Evolutionary conservation across 2,797 vertebrate genomes (phyloP).

Genomic region (Gila robusta): DNA sequence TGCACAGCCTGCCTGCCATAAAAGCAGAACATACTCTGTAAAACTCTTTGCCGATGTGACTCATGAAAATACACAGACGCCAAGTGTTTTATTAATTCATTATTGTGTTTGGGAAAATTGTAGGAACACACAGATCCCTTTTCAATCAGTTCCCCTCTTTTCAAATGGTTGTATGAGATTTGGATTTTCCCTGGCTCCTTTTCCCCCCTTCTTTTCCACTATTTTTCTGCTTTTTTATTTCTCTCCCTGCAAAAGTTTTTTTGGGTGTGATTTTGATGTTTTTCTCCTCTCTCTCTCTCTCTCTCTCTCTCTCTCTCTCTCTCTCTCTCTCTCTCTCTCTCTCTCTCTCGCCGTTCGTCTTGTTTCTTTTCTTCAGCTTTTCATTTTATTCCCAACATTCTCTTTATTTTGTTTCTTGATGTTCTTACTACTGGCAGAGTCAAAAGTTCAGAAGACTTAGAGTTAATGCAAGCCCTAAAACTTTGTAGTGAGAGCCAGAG

Average conservation of each 20-base stretch:
- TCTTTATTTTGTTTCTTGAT: conserved; percentile 21
- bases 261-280: conserved; percentile 40
- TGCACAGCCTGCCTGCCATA: conserved; percentile 56
- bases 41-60: conserved; percentile 76
- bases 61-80: conserved; percentile 84
- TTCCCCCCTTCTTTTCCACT: conserved; percentile 22
- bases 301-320: background rate
- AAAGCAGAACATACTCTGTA: conserved; percentile 56
- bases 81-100: conserved; percentile 84
- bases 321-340: background rate
- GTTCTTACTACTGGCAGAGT: conserved; percentile 33
- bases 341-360: background rate
- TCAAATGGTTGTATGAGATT: conserved; percentile 58
- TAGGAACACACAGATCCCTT: conserved; percentile 60
- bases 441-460: conserved; percentile 42
- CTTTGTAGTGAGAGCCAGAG: background rate
- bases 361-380: conserved; percentile 14
- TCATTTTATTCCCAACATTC: conserved; percentile 13
- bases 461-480: conserved; percentile 14
- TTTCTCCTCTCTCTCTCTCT: conserved; percentile 18
- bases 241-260: conserved; percentile 20
- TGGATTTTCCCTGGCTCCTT: conserved; percentile 25
- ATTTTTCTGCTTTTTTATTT: conserved; percentile 36
- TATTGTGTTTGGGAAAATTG: conserved; percentile 75
- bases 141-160: conserved; percentile 64